Base-by-base conservation (phyloP, 1,140 invertebrate species). In the Drosophila sp. region DNA sequence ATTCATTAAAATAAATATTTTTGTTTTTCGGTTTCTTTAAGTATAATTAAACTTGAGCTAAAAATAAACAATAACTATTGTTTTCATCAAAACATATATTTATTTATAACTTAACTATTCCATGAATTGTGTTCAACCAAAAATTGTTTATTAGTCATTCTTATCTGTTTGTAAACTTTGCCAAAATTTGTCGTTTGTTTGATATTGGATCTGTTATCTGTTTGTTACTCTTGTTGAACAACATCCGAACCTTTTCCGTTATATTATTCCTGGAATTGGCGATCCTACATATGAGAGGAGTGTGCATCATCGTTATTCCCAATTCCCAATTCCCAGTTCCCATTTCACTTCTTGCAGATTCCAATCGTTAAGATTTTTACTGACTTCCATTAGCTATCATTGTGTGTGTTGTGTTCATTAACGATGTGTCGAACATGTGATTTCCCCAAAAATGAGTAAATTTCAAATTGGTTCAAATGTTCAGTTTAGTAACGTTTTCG, bases 351-450 rank as follows among this genome's bases (percentile, higher is more conserved):
- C 14, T 32, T 41, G 14, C 21, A 21, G 21, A 2, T 21, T 21
- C 4, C 13, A 13, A 53, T 50, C 14, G 14, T 16, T 36, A 21
- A 7, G 6, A 63, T 64, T 64, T 63, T 48, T 32, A 70, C 11
- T 40, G 21, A n/a, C 9, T 54, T 40, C 46, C 34, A 71, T 71
- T 43, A 58, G 56, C 18, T 27, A 29, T 25, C 5, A 21, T 25
- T 45, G 56, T 14, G 7, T 51, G 11, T 41, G 18, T 67, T 14
- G 50, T 16, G n/a, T 53, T 46, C 36, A 59, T 74, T 81, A 87
- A 86, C 74, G 72, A 86, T 87, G 82, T 86, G 82, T 72, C 72
- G 67, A 79, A 79, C 72, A 87, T 72, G 50, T 58, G 56, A 67
- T 87, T 70, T 16, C 21, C 78, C n/a, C 61, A 62, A 56, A 65